Evolutionary conservation across 2,888 invertebrate species (phyloP).

Genomic region (Dolomedes plantarius): DNA sequence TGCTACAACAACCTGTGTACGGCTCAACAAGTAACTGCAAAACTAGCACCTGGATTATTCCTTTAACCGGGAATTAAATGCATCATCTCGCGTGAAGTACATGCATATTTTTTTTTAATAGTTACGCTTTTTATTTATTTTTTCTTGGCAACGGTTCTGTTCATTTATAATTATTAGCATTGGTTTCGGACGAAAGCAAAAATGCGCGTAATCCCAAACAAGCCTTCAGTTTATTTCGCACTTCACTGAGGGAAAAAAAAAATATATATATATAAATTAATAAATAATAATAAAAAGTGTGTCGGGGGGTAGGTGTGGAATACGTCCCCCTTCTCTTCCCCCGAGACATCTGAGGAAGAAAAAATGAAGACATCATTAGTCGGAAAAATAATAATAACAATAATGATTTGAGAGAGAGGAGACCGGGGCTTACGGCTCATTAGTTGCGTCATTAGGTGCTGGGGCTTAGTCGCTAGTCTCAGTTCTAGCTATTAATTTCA

Average conservation of each 20-base stretch:
- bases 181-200: constrained; percentile 7
- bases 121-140: too few relatives aligned
- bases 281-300: constrained; percentile 11
- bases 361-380: constrained; percentile 64
- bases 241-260: neutral
- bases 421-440: constrained; percentile 65
- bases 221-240: neutral
- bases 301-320: neutral
- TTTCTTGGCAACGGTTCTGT: too few relatives aligned
- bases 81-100: too few relatives aligned
- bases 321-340: constrained; percentile 23
- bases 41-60: too few relatives aligned
- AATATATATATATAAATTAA: too few relatives aligned
- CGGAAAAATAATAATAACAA: constrained; percentile 64
- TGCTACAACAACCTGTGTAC: too few relatives aligned
- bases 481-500: constrained; percentile 69
- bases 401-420: constrained; percentile 42
- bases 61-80: too few relatives aligned
- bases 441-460: constrained; percentile 67
- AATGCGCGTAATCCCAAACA: neutral
- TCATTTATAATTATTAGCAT: neutral
- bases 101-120: too few relatives aligned
- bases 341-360: constrained; percentile 33
- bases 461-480: constrained; percentile 59
- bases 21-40: too few relatives aligned